Evolutionary conservation across 2,888 invertebrate genomes (phyloP), one percentile per base, ranked within the genome.

Genomic region (Drosophila recens): DNA sequence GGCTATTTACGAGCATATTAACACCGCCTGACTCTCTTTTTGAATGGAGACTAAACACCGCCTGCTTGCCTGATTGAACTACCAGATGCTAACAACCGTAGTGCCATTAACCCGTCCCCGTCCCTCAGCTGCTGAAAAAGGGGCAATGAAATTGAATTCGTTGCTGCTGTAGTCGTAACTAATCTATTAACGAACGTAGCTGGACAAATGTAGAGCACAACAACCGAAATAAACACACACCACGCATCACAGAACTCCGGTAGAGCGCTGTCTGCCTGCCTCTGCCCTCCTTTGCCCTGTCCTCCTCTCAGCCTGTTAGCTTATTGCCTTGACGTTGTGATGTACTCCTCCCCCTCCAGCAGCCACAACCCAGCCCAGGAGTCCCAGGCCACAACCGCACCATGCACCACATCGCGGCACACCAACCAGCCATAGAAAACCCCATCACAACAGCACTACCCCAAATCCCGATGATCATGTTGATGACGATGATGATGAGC

Each of bases 311-410:
- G 20, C n/a, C 66, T 66, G 49, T 62, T 68, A 67, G 76, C 53
- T 70, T 67, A 76, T 82, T 80, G 75, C 67, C 67, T 74, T 82
- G 83, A 80, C 72, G 76, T 77, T 64, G 63, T 75, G 76, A 79
- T 81, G 72, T 80, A 71, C 74, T 73, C 69, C 70, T 73, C 69
- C 70, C 77, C 58, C 73, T 40, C 33, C 57, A 45, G 38, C 59
- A 58, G 59, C 66, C 74, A 74, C 76, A 75, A 76, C 75, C 17
- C 17, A 17, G 77, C 70, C 80, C 83, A 84, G 83, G 78, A 82
- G 81, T 78, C 78, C 52, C 34, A 17, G 82, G 66, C 75, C 79
- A 49, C 52, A 68, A 61, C 52, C 67, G 57, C n/a, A n/a, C n/a
- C 78, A 65, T 33, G 75, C 57, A 72, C 72, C 78, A 67, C 80